Evolutionary conservation across 2,113 vertebrate genomes (phyloP).

Genomic region (Cervus canadensis): DNA sequence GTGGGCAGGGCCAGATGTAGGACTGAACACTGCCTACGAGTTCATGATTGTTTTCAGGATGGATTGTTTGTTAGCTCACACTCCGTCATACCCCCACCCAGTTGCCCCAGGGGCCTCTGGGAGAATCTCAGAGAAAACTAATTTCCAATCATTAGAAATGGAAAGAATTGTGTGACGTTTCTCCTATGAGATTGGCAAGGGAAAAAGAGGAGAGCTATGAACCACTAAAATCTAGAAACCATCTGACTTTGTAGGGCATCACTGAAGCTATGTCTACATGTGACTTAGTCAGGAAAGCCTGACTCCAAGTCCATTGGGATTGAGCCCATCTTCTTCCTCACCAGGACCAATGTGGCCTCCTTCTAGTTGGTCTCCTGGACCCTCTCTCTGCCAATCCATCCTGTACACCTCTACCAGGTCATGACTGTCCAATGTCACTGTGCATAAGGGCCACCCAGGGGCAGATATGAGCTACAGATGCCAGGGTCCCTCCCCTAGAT

Average conservation of each 20-base stretch:
- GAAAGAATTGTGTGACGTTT: background rate
- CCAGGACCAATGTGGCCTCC: background rate
- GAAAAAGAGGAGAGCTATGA: background rate
- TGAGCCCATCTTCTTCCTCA: background rate
- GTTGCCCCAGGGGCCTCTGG: background rate
- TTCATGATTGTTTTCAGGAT: background rate
- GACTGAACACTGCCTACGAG: background rate
- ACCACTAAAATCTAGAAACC: background rate
- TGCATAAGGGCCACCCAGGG: background rate
- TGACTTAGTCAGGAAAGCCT: background rate
- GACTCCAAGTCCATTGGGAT: background rate
- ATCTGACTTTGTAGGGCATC: background rate
- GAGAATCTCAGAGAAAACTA: background rate
- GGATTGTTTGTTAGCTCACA: background rate
- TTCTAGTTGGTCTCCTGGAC: background rate
- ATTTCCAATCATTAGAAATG: background rate
- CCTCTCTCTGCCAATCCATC: background rate
- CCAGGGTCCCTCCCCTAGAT: background rate
- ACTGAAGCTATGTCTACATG: background rate
- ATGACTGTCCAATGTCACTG: background rate
- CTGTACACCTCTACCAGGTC: background rate
- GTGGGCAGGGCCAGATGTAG: background rate
- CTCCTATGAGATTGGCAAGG: background rate
- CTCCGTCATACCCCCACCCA: background rate
- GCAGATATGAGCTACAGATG: background rate